Evolutionary conservation across 1,140 invertebrate species (phyloP).

Genomic region (Globodera ellingtonae): DNA sequence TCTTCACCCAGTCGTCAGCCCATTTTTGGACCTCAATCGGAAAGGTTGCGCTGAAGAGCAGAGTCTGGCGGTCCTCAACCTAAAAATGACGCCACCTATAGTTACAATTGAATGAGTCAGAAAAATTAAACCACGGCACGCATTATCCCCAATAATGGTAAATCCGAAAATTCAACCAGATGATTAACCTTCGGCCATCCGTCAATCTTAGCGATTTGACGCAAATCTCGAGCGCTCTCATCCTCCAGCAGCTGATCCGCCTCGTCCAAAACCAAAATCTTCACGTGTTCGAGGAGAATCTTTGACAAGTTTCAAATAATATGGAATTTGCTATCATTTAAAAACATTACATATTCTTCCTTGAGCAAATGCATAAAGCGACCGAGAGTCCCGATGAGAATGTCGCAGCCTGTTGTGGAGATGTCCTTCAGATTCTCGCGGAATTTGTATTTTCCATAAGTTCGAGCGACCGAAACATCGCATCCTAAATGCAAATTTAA

Average conservation of each 20-base stretch:
- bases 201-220: conserved; percentile 34
- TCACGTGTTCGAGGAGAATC: conserved; percentile 73
- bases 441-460: conserved; percentile 9
- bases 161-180: no score
- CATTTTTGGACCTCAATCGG: conserved; percentile 66
- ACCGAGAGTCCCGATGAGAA: conserved; percentile 7
- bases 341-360: conserved; percentile 9
- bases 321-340: conserved; percentile 11
- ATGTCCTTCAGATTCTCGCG: conserved; percentile 14
- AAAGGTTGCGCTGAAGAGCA: conserved; percentile 72
- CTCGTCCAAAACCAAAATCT: conserved; percentile 88
- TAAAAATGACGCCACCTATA: conserved; percentile 34
- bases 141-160: no score
- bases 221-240: conserved; percentile 56
- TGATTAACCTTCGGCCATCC: conserved; percentile 46
- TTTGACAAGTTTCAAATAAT: conserved; percentile 26
- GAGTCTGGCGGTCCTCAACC: conserved; percentile 67
- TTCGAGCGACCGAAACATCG: conserved; percentile 21
- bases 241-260: conserved; percentile 93
- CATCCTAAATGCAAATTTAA: neutral
- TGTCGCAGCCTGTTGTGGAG: conserved; percentile 14
- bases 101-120: no score
- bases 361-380: conserved; percentile 22
- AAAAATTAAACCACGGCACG: no score
- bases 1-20: conserved; percentile 67